These are phyloP conservation scores for Epinephelus cyanopodus DNA, from an alignment of 2,113 vertebrate species.

Conservation along the genomic window DNA sequence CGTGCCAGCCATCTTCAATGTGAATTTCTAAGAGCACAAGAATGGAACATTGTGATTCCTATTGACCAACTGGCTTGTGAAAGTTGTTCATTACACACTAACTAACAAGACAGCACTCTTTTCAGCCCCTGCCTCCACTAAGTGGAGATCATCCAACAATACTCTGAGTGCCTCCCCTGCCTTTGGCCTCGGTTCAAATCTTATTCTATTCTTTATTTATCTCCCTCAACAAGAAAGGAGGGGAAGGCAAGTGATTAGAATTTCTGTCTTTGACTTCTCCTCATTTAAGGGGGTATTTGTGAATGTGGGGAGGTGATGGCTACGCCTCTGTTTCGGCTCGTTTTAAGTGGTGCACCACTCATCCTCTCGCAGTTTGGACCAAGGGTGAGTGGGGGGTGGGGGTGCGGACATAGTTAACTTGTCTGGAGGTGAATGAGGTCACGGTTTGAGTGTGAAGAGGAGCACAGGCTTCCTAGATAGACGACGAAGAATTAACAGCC, in stretches of 20 bases:
- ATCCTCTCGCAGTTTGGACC: conserved; percentile 60
- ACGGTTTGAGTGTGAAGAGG: conserved; percentile 65
- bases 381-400: conserved; percentile 38
- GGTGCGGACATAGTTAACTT: conserved; percentile 65
- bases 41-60: conserved; percentile 78
- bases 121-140: conserved; percentile 80
- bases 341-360: conserved; percentile 72
- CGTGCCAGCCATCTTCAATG: conserved; percentile 72
- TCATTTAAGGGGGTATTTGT: conserved; percentile 80
- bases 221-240: conserved; percentile 79
- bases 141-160: conserved; percentile 86
- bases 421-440: conserved; percentile 75
- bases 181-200: conserved; percentile 82
- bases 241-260: conserved; percentile 83
- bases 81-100: conserved; percentile 83
- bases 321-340: conserved; percentile 77
- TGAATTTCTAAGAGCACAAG: conserved; percentile 70
- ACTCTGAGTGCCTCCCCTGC: conserved; percentile 77
- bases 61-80: conserved; percentile 85
- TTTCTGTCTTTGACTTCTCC: conserved; percentile 82
- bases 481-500: conserved; percentile 46
- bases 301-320: conserved; percentile 83
- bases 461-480: conserved; percentile 50
- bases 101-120: conserved; percentile 85
- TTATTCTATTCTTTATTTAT: conserved; percentile 81